Conservation (phyloP, 37 sponge, comb jelly and placozoan genomes). For the Bolinopsis microptera region DNA sequence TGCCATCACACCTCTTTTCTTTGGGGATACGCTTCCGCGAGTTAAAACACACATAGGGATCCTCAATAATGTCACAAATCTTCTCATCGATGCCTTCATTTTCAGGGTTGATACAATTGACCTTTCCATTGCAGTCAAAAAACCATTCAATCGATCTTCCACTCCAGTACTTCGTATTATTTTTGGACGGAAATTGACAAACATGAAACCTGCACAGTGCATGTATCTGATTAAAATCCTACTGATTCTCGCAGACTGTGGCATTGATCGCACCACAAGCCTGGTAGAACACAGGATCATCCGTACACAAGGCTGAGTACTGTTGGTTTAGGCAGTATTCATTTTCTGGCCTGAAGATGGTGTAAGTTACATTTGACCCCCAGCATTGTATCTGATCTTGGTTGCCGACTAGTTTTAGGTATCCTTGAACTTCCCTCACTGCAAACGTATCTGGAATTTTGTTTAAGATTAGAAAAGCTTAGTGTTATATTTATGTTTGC, state of each 20-base stretch:
- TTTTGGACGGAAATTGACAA: background rate
- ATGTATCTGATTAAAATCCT: background rate
- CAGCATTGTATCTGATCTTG: background rate
- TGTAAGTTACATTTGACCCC: background rate
- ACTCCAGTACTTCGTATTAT: background rate
- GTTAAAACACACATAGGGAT: background rate
- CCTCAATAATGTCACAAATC: background rate
- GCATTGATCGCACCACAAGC: background rate
- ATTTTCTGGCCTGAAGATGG: background rate
- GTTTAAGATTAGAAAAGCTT: no score
- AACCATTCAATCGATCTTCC: constrained; percentile 15
- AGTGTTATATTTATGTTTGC: no score
- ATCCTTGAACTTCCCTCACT: background rate
- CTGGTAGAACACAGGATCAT: background rate
- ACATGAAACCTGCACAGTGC: background rate
- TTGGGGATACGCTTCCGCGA: background rate
- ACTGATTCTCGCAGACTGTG: background rate
- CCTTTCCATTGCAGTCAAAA: constrained; percentile 1
- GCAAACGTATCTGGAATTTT: background rate
- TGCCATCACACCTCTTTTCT: background rate
- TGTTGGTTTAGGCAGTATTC: background rate
- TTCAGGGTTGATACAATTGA: background rate
- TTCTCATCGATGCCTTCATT: constrained; percentile 12
- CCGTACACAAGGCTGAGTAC: background rate
- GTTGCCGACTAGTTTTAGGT: background rate